These are phyloP conservation scores for Phaetusa simplex DNA, from an alignment of 2,113 vertebrate species.

Conservation along the genomic window DNA sequence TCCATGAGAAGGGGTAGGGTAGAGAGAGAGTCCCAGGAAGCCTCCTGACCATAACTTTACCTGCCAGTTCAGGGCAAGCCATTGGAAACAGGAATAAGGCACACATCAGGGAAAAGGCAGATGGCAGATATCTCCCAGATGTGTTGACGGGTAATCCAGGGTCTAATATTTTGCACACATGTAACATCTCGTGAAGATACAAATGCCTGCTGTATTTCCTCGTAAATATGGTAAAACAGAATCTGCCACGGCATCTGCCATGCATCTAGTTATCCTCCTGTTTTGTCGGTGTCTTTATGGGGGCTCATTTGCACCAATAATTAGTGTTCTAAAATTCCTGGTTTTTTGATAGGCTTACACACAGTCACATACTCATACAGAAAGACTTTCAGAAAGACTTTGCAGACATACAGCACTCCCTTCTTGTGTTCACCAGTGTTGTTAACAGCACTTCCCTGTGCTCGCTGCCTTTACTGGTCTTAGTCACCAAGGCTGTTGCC, in stretches of 20 bases:
- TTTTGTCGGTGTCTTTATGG: not conserved
- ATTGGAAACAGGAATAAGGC: not conserved
- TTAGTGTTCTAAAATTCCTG: not conserved
- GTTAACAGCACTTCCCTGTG: not conserved
- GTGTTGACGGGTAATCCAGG: not conserved
- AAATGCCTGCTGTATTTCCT: not conserved
- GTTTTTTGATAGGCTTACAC: not conserved
- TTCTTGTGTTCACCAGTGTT: not conserved
- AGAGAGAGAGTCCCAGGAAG: not conserved
- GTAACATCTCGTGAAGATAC: not conserved
- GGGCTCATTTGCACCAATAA: not conserved
- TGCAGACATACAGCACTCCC: not conserved
- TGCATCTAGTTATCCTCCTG: not conserved
- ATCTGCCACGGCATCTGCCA: not conserved
- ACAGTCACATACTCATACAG: not conserved
- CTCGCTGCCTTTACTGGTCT: not conserved
- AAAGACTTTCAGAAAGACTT: not conserved
- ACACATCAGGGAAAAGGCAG: not conserved
- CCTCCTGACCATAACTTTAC: not conserved
- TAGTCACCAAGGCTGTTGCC: not conserved
- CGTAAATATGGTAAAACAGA: not conserved
- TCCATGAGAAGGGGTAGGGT: not conserved
- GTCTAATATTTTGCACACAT: not conserved
- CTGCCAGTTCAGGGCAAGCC: not conserved
- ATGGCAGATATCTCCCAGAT: not conserved